Evolutionary conservation across 2,797 vertebrate species (phyloP), one percentile per base, ranked within the genome.

Genomic region (Melanotaenia nigrans): DNA sequence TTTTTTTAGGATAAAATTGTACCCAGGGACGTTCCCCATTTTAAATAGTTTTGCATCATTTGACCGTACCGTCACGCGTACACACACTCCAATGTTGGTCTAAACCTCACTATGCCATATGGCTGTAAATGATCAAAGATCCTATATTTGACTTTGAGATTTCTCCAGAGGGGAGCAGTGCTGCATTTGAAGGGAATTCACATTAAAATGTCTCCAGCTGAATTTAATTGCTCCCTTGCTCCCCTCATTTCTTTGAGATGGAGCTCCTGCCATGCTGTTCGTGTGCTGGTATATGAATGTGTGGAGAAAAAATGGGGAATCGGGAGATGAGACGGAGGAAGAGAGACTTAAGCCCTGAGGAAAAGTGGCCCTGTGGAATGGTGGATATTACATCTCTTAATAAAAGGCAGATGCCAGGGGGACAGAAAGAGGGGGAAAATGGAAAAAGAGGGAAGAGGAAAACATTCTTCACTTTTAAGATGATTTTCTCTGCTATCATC

Each of bases 111-210:
- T 1, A 6, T 66, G 70, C 82, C 89, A 89, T 86, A 89, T 90
- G 89, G 85, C 82, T 62, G 65, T 73, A 86, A 87, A 86, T 85
- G 77, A 89, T 91, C 88, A 86, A 80, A 88, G 81, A 89, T 85
- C 77, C 85, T 87, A 72, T 85, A 83, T 90, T 91, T 91, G 91
- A 92, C 91, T 91, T 91, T 89, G 87, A 87, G 81, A 88, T 90
- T 89, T 70, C 88, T 89, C 87, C 64, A 62, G 85, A 84, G 89
- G 75, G 79, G 85, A 85, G 77, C 70, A 16, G 40, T 20, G 3
- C 79, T 68, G 82, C 73, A 45, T 77, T 78, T 66, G 75, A 83
- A 72, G 83, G 71, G 75, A 88, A 86, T 85, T 87, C 77, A 77
- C 83, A 86, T 87, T 92, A 83, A 89, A 87, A 89, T 79, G 83